phyloP scores from a whole-genome alignment of 2,113 vertebrate species.

The Salvelinus sp. region DNA sequence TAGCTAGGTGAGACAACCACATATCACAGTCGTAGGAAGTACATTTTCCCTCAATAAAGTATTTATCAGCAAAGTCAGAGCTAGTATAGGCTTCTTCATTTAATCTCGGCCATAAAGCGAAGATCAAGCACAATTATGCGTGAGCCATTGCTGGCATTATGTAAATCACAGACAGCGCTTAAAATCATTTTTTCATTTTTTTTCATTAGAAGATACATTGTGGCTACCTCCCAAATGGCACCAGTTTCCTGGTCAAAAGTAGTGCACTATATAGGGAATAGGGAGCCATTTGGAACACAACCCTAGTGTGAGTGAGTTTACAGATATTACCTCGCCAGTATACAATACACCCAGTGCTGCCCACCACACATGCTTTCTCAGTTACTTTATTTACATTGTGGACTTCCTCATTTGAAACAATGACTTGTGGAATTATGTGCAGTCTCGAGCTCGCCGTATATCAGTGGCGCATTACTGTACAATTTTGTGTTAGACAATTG shows the following conservation, averaged over 20 bases:
- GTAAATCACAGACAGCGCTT: slow-evolving; percentile 69
- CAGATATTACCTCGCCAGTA: slow-evolving; percentile 54
- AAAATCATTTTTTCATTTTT: slow-evolving; percentile 72
- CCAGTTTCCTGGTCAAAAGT: too few species aligned
- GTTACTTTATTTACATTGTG: slow-evolving; percentile 90
- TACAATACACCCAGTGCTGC: slow-evolving; percentile 58
- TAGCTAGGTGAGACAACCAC: too few species aligned
- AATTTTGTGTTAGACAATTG: slow-evolving; percentile 76
- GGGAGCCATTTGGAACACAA: too few species aligned
- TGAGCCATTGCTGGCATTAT: slow-evolving; percentile 68
- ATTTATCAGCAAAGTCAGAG: too few species aligned
- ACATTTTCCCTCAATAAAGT: too few species aligned
- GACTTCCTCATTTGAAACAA: slow-evolving; percentile 94
- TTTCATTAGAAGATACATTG: slow-evolving; percentile 51
- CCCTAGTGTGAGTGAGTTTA: slow-evolving; percentile 62
- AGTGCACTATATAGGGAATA: too few species aligned
- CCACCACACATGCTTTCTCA: slow-evolving; percentile 80
- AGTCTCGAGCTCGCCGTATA: slow-evolving; percentile 54
- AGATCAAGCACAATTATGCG: slow-evolving; percentile 65
- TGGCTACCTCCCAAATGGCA: too few species aligned
- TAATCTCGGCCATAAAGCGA: slow-evolving; percentile 60
- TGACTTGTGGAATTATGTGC: slow-evolving; percentile 79
- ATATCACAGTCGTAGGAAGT: too few species aligned
- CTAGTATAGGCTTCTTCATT: slow-evolving; percentile 61
- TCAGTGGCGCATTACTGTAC: slow-evolving; percentile 61